Base-by-base conservation (phyloP, 1,140 invertebrate species). In the Homarus americanus region DNA sequence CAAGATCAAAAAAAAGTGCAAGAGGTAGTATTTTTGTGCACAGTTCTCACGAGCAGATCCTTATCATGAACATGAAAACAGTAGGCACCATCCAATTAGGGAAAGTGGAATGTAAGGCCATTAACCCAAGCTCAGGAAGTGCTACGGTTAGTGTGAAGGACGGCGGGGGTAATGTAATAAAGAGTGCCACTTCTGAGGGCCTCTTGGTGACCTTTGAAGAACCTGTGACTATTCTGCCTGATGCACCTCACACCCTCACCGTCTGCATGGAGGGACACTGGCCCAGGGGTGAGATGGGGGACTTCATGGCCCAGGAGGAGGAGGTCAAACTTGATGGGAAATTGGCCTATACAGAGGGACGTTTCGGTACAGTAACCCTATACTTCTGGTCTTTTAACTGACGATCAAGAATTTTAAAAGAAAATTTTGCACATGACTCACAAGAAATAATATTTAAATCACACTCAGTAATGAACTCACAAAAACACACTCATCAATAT, bases 201-300 rank as follows among this genome's bases (percentile, higher is more conserved):
- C 49, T 15, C 17, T 9, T 63, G 80, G 88, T 58, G 34, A n/a
- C 44, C 34, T 90, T 90, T 69, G 44, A 73, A 4, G 82, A 49
- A 10, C 88, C 80, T 24, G 82, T 90, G 49, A 32, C 80, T 7
- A 28, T 90, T 32, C 12, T 12, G n/a, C 63, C 79, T 24, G 73
- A 83, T 49, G 44, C 32, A 9, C 10, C 53, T 36, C 80, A 90
- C 88, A 83, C 80, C 88, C 44, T 90, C 41, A 90, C 88, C 34
- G 88, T 90, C 24, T 53, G 79, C 66, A 41, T 90, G 88, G 88
- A 90, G 69, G 88, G 88, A 3, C 88, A 90, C 88, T 90, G 88
- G 88, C 88, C 88, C 4, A 44, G 88, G 24, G 88, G 88, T 20
- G 88, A 90, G 53, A 66, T 90, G 69, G 88, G 88, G 5, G 88